These are phyloP conservation scores for Furnarius figulus DNA, from an alignment of 2,113 vertebrate genomes.

Conservation along the genomic window DNA sequence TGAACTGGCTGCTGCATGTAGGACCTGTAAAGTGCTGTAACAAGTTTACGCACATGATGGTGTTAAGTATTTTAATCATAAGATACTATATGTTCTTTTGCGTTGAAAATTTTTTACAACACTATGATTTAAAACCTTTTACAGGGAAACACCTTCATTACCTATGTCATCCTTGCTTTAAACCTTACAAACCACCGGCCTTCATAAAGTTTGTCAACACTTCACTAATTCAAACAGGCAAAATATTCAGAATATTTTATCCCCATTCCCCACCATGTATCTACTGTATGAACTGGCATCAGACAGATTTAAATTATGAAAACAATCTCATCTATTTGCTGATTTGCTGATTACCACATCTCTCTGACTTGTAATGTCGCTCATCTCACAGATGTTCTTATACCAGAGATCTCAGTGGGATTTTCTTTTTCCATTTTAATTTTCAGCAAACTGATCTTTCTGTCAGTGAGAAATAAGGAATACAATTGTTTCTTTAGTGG, in stretches of 20 bases:
- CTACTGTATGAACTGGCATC: neutral
- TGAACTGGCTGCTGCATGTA: neutral
- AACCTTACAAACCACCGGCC: neutral
- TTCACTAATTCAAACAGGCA: neutral
- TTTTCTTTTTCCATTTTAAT: neutral
- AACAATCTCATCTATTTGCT: neutral
- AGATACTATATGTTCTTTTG: neutral
- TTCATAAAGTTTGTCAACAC: neutral
- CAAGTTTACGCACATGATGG: neutral
- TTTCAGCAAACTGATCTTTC: neutral
- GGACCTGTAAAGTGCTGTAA: neutral
- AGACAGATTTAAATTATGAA: neutral
- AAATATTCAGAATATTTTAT: neutral
- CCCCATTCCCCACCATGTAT: fast-evolving
- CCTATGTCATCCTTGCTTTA: neutral
- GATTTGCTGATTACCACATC: neutral
- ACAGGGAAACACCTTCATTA: neutral
- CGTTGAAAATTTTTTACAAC: neutral
- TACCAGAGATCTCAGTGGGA: neutral
- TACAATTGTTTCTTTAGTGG: neutral
- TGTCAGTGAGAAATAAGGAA: neutral
- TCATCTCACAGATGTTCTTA: neutral
- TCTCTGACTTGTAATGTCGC: neutral
- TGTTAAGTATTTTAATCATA: neutral
- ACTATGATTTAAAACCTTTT: neutral